Base-by-base conservation (phyloP, 2,113 vertebrate genomes). In the Plecotus auritus region DNA sequence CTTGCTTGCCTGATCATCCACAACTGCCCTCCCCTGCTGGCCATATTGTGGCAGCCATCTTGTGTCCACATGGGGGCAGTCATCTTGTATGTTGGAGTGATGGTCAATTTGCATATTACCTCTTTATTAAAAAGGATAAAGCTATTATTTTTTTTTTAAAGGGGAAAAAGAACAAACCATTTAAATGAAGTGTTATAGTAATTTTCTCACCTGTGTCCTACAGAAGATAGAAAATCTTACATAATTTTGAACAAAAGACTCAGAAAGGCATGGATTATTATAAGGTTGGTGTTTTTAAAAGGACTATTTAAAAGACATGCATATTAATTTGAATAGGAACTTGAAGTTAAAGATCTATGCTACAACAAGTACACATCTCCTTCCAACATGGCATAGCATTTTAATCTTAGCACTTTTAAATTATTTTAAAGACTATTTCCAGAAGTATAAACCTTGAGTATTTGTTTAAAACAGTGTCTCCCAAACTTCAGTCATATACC, bases 241-340 rank as follows among this genome's bases (percentile, higher is more conserved):
- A 67, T 76, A 92, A 92, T 72, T 86, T 83, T 56, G 51, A 95
- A 88, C 67, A 69, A 95, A 83, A 76, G 37, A 70, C 18, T 72
- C 32, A 61, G 9, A 92, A 73, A 95, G 10, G 78, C 11, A 78
- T 56, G 26, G 26, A 72, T 26, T 95, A 66, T 17, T 90, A n/a
- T 4, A 88, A 67, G 51, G 3, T 69, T 78, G 23, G 26, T 64
- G 5, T n/a, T 89, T 89, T 92, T 56, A 45, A 78, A 89, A 80
- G 47, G 26, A 40, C 40, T 83, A 37, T 51, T 83, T 56, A 67
- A 67, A 90, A 85, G 28, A 64, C 12, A 59, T 30, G 20, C 18
- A 7, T 7, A 73, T 32, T 69, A 23, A 32, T 67, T 30, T 83
- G 35, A 88, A 45, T 6, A 56, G 35, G 35, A 47, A 86, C 54